A percentile compares a stretch with the other conserved stretches of the same genome.
Conservation (phyloP, 2,113 vertebrate genomes). For the Rhinolophus sinicus region DNA sequence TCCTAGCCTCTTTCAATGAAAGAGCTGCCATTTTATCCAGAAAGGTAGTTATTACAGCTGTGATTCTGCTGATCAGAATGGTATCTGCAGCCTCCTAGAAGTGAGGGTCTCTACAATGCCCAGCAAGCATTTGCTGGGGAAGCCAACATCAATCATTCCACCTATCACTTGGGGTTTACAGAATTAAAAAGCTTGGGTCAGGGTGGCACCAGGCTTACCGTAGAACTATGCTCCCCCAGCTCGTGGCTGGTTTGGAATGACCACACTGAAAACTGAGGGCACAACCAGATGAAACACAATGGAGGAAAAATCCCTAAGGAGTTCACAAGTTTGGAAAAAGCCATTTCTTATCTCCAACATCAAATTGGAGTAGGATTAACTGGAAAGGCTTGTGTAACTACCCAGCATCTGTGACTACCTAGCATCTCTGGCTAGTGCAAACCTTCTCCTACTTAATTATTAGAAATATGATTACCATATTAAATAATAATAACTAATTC, state of each 20-base stretch:
- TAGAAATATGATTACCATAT: background rate
- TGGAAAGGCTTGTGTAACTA: background rate
- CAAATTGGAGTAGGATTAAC: background rate
- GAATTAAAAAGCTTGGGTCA: background rate
- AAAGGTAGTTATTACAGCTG: too few relatives aligned
- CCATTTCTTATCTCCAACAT: slow-evolving; percentile 16
- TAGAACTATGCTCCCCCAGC: background rate
- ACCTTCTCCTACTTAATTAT: background rate
- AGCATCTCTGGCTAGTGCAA: background rate
- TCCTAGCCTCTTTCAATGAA: background rate
- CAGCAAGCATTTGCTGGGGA: background rate
- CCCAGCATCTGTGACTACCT: background rate
- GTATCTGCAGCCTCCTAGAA: background rate
- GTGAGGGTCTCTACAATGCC: background rate
- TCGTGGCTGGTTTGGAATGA: background rate
- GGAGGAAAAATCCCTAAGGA: background rate
- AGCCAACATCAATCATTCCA: accelerated
- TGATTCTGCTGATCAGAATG: background rate
- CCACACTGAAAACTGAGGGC: background rate
- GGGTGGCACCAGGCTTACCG: background rate
- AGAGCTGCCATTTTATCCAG: background rate
- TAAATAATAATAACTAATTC: background rate
- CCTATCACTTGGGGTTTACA: background rate
- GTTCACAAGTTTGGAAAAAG: background rate
- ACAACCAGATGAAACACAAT: background rate